A percentile compares a stretch with the other conserved stretches of the same genome.
These are phyloP conservation scores for Drosophila picticornis DNA, from an alignment of 2,888 invertebrate genomes.

Conservation along the genomic window DNA sequence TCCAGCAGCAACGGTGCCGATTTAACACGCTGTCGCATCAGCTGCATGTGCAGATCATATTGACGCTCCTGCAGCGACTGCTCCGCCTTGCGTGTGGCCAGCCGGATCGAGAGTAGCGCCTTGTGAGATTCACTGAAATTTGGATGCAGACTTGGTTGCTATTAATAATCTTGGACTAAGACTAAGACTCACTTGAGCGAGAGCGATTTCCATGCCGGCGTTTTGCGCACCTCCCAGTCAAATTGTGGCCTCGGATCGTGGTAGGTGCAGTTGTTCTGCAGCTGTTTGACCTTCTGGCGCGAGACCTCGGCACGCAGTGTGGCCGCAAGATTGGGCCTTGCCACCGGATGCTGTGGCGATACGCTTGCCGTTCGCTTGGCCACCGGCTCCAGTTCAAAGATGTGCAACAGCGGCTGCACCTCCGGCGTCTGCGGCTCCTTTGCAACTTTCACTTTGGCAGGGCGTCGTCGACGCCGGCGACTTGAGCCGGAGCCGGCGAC, in stretches of 20 bases:
- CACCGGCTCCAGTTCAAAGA: constrained; percentile 61
- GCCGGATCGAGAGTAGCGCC: constrained; percentile 81
- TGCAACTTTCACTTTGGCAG: constrained; percentile 41
- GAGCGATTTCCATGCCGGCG: constrained; percentile 85
- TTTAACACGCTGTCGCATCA: constrained; percentile 84
- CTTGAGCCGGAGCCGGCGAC: constrained; percentile 29
- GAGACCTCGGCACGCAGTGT: constrained; percentile 83
- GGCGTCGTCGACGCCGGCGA: constrained; percentile 48
- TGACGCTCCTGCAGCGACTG: constrained; percentile 83
- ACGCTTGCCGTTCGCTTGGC: constrained; percentile 53
- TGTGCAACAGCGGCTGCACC: constrained; percentile 50
- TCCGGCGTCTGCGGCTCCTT: constrained; percentile 18
- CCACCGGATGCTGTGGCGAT: constrained; percentile 84
- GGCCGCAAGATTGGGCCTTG: constrained; percentile 85
- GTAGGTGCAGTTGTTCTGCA: constrained; percentile 79
- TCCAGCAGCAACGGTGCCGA: constrained; percentile 84
- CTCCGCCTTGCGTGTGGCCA: constrained; percentile 84
- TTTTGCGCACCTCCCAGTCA: constrained; percentile 85
- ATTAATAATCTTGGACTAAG: not conserved
- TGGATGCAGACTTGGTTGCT: no score
- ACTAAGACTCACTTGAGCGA: constrained; percentile 77
- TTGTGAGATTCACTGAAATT: constrained; percentile 83
- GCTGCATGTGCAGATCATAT: constrained; percentile 84
- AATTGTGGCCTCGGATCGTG: constrained; percentile 75
- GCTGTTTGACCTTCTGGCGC: constrained; percentile 81